Conservation (phyloP, 2,797 vertebrate genomes). For the Anguilla megastoma region DNA sequence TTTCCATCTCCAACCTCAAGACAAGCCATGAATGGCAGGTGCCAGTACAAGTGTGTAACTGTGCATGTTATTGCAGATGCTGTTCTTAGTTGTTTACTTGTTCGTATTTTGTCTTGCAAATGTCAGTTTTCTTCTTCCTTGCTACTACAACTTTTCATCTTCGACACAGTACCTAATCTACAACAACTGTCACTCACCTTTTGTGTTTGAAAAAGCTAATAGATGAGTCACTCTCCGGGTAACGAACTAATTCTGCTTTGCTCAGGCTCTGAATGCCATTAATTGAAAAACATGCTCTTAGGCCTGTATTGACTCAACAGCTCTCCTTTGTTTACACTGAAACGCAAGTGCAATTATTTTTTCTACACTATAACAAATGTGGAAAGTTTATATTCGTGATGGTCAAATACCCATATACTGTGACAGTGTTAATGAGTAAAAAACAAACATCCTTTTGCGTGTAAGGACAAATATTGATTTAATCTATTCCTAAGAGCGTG, state of each 20-base stretch:
- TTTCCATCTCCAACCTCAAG: background rate
- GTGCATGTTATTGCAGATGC: conserved; percentile 44
- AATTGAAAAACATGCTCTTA: background rate
- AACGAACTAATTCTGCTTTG: background rate
- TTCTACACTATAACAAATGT: background rate
- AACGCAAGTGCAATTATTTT: background rate
- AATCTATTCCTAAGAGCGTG: background rate
- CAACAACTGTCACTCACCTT: background rate
- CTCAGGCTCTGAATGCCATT: background rate
- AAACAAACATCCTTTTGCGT: background rate
- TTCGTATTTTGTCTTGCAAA: background rate
- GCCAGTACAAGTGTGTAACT: conserved; percentile 30
- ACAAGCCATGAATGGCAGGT: conserved; percentile 16
- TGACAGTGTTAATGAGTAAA: background rate
- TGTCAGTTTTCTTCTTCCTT: background rate
- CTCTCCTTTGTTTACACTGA: background rate
- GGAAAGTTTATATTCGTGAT: background rate
- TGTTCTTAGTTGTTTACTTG: conserved; percentile 37
- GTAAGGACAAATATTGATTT: background rate
- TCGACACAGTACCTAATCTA: background rate
- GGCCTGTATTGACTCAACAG: background rate
- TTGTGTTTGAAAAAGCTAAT: background rate
- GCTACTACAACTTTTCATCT: background rate
- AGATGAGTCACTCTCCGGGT: background rate
- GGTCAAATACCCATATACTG: background rate